phyloP scores from a whole-genome alignment of 2,113 vertebrate species.

The Petrocephalus microphthalmus region DNA sequence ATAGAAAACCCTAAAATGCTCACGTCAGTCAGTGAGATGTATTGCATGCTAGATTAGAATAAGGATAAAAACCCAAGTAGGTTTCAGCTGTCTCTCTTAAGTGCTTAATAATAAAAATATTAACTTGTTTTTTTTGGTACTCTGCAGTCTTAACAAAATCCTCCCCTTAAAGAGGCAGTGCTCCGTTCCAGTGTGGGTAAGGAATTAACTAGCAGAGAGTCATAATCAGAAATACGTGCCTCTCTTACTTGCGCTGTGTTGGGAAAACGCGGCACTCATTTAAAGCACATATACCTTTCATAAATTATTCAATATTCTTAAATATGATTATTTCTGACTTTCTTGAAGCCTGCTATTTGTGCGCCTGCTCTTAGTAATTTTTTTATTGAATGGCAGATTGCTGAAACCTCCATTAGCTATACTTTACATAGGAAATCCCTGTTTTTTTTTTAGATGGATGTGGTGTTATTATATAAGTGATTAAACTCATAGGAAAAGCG shows the following conservation, averaged over 20 bases:
- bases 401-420: neutral
- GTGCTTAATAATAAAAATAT: neutral
- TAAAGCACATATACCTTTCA: neutral
- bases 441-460: neutral
- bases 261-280: neutral
- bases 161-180: neutral
- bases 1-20: neutral
- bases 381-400: neutral
- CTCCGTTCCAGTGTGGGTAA: neutral
- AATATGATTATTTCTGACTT: neutral
- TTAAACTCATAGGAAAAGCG: neutral
- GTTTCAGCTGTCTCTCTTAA: neutral
- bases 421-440: neutral
- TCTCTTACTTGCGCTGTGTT: neutral
- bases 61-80: neutral
- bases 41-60: neutral
- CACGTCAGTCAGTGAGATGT: neutral
- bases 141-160: neutral
- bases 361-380: neutral
- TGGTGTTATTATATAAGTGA: neutral
- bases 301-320: conserved; percentile 1
- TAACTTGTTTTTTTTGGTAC: neutral
- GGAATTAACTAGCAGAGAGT: neutral
- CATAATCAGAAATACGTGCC: neutral
- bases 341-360: neutral